Evolutionary conservation across 1,140 invertebrate species (phyloP).

Genomic region (Neotoxoptera formosana): DNA sequence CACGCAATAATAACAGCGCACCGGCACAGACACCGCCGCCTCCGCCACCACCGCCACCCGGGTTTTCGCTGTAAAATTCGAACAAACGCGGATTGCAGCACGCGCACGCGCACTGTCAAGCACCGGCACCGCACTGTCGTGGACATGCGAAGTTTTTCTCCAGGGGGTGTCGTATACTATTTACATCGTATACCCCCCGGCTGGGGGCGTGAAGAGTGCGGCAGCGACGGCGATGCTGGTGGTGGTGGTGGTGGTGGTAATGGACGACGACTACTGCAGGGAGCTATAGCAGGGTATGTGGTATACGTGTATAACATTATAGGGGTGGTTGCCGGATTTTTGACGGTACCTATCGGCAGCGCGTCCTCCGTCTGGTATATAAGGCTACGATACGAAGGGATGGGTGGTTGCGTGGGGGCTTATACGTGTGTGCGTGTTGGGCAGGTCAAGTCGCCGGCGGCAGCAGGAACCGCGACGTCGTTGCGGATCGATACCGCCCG

Average conservation of each 20-base stretch:
- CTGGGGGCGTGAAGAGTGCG: too few species aligned
- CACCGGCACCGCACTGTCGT: too few species aligned
- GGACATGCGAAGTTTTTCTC: background rate
- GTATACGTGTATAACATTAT: background rate
- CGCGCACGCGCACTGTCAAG: background rate
- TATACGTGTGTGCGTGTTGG: conserved; percentile 47
- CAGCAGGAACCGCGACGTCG: background rate
- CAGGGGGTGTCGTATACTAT: background rate
- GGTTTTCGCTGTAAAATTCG: background rate
- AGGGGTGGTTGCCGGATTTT: background rate
- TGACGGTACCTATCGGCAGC: background rate
- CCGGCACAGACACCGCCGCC: background rate
- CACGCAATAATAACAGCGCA: background rate
- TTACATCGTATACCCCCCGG: background rate
- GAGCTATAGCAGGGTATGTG: background rate
- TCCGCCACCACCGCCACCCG: background rate
- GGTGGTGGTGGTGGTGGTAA: too few species aligned
- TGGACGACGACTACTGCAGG: background rate
- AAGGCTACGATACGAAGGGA: background rate
- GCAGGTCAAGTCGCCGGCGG: conserved; percentile 52
- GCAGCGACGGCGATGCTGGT: too few species aligned
- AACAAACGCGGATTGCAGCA: background rate
- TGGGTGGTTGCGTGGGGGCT: background rate
- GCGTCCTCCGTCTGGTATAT: background rate
- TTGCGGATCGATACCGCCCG: conserved; percentile 4